Percentiles rank a stretch among this genome's conserved stretches.
These are phyloP conservation scores for Cnemophilus loriae DNA, from an alignment of 2,113 vertebrate genomes.

Conservation along the genomic window DNA sequence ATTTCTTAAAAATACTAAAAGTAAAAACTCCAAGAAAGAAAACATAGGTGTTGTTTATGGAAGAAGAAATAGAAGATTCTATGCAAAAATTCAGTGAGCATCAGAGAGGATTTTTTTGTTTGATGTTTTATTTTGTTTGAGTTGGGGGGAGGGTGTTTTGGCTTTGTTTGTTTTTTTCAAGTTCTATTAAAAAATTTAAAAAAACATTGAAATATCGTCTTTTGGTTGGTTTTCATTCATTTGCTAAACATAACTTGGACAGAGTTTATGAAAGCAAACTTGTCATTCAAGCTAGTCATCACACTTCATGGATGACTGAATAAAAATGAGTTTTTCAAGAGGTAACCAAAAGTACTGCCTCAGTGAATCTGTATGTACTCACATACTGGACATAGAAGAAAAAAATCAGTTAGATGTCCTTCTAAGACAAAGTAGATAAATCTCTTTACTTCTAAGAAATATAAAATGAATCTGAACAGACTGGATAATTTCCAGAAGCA, in stretches of 20 bases:
- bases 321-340: neutral
- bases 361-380: neutral
- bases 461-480: neutral
- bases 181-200: neutral
- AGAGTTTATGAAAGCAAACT: neutral
- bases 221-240: neutral
- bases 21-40: neutral
- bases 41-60: neutral
- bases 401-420: neutral
- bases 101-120: neutral
- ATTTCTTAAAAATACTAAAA: neutral
- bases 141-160: accelerated
- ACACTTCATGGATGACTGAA: neutral
- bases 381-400: neutral
- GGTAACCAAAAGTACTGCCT: neutral
- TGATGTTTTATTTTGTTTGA: neutral
- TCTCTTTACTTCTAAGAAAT: neutral
- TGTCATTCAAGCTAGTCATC: neutral
- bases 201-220: neutral
- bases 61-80: neutral
- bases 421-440: neutral
- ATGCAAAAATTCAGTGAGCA: neutral
- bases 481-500: neutral
- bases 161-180: neutral
- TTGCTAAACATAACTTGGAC: neutral